Evolutionary conservation across 2,888 invertebrate genomes (phyloP), one percentile per base, ranked within the genome.

Genomic region (Neria commutata): DNA sequence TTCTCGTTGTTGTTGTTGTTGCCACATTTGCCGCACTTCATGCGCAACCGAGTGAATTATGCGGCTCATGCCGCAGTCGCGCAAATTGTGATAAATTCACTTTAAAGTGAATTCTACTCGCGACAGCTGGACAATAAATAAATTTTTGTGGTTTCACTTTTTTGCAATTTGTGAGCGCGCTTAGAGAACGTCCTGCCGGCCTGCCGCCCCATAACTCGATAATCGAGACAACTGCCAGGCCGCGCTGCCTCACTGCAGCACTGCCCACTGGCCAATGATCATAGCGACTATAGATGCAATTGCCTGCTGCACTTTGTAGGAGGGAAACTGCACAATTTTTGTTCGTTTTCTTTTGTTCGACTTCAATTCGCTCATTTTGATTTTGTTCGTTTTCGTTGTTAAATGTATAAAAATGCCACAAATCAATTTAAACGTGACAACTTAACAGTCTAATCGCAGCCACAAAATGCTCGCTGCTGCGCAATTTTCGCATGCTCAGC

Each of bases 31-130:
- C 34, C 16, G 16, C 62, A 67, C 65, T 62, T 61, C 21, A 71
- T 2, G 16, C n/a, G 8, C 17, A 3, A 14, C n/a, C n/a, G 5
- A 19, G 29, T 26, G 24, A 48, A 17, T 33, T 68, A 72, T 72
- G 71, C 64, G 17, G 37, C 42, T 54, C 55, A 48, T 52, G 53
- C 60, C 51, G 58, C 58, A 57, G 16, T 64, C 68, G 66, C 74
- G 72, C 73, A 76, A 76, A 77, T 77, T 76, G 77, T 77, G 76
- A 76, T 76, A 77, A 77, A 76, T 76, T 74, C 72, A 74, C 72
- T 70, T 69, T 76, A 76, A 75, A 76, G 74, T 76, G 74, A 76
- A 76, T 76, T 42, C 4, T n/a, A 11, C 37, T 8, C 14, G 11
- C 11, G 10, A 37, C 21, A 42, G 42, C 21, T 42, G 42, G 42